Percentiles rank a stretch among this genome's conserved stretches.
phyloP scores from a whole-genome alignment of 2,888 invertebrate genomes.

The Cylloceria caligata region DNA sequence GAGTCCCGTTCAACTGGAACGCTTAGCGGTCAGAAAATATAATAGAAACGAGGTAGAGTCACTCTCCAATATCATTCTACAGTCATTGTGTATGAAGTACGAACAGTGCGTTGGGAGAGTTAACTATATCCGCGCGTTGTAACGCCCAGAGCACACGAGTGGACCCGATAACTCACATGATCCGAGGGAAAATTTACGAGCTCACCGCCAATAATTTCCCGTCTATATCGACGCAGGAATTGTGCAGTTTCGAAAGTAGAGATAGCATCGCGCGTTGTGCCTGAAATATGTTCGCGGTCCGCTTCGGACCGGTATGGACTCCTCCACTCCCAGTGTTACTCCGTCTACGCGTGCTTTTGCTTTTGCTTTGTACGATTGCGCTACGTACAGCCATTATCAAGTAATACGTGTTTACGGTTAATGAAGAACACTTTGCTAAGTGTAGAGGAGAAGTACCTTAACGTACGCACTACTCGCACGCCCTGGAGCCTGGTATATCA shows the following conservation, averaged over 20 bases:
- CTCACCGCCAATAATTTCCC: conserved; percentile 56
- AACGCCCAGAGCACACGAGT: conserved; percentile 27
- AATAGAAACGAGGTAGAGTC: not conserved
- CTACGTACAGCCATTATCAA: conserved; percentile 1
- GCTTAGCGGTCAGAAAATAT: not conserved
- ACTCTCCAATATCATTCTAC: not conserved
- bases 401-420: not conserved
- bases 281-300: conserved; percentile 55
- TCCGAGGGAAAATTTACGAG: conserved; percentile 52
- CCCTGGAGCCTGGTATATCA: conserved; percentile 49
- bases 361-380: conserved; percentile 35
- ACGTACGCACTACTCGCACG: conserved; percentile 33
- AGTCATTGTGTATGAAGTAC: not conserved
- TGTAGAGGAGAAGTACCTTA: conserved; percentile 33
- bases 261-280: conserved; percentile 41
- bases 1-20: conserved; percentile 15
- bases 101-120: not conserved
- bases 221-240: conserved; percentile 48
- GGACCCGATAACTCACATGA: conserved; percentile 55
- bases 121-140: conserved; percentile 43
- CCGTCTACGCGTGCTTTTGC: conserved; percentile 31
- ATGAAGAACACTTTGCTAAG: conserved; percentile 22
- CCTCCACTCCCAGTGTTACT: conserved; percentile 21
- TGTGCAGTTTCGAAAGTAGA: conserved; percentile 45
- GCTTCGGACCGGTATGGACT: conserved; percentile 1